These are phyloP conservation scores for Telmatochromis bifrenatus DNA, from an alignment of 2,113 vertebrate genomes.

Conservation along the genomic window DNA sequence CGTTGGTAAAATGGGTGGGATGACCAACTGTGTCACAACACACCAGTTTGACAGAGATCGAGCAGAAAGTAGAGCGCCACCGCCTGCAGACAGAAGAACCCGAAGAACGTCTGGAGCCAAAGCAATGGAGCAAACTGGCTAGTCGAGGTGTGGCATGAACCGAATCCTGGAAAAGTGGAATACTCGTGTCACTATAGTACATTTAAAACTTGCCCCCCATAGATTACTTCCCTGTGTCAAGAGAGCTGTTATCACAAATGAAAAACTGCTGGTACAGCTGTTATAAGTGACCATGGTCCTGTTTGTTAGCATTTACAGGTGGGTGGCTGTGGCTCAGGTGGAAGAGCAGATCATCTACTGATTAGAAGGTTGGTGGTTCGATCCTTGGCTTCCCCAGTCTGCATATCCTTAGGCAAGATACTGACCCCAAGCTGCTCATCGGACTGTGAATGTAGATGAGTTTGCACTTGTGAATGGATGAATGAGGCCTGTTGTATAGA, in stretches of 20 bases:
- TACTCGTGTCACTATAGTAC: background rate
- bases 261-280: background rate
- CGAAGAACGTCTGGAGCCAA: background rate
- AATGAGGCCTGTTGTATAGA: background rate
- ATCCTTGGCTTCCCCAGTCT: background rate
- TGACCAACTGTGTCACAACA: background rate
- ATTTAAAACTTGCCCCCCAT: background rate
- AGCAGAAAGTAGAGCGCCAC: background rate
- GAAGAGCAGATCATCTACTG: background rate
- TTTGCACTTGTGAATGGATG: background rate
- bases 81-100: background rate
- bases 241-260: background rate
- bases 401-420: background rate
- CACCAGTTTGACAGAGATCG: background rate
- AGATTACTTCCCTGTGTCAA: background rate
- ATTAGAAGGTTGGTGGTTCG: background rate
- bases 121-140: background rate
- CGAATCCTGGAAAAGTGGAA: background rate
- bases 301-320: background rate
- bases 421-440: background rate
- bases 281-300: background rate
- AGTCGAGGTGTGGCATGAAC: background rate
- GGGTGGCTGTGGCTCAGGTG: background rate
- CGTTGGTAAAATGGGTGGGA: background rate
- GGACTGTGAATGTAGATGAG: background rate